Conservation (phyloP, 2,797 vertebrate species). For the Poeciliopsis infans region DNA sequence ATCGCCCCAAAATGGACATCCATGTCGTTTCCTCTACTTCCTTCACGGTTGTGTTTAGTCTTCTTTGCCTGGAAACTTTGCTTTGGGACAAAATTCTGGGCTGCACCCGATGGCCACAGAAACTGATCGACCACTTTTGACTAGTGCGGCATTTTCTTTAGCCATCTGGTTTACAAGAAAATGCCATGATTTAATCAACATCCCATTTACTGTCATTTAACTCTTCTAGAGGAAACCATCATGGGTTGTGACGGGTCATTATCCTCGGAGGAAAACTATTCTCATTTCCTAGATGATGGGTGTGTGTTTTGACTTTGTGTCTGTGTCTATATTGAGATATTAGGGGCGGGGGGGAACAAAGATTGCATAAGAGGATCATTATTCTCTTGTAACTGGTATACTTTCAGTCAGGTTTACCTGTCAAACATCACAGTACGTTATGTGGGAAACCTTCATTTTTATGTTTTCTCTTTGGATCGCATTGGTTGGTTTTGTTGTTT, state of each 20-base stretch:
- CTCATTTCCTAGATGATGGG: conserved; percentile 75
- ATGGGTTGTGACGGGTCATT: conserved; percentile 74
- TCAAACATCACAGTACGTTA: not conserved
- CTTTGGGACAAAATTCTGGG: not conserved
- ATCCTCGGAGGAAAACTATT: conserved; percentile 67
- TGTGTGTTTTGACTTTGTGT: conserved; percentile 26
- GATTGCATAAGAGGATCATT: conserved; percentile 59
- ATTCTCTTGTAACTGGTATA: conserved; percentile 33
- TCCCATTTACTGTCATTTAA: conserved; percentile 76
- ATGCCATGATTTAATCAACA: conserved; percentile 77
- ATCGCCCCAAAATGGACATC: not conserved
- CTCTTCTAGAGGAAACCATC: conserved; percentile 76
- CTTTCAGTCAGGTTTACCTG: not conserved
- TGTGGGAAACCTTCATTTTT: not conserved
- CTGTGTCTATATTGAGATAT: conserved; percentile 24
- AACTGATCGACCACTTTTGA: not conserved
- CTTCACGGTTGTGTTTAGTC: not conserved
- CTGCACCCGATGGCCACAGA: not conserved
- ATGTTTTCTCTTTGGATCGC: not conserved
- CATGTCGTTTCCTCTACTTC: not conserved
- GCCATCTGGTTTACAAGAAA: conserved; percentile 76
- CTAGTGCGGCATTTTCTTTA: conserved; percentile 37
- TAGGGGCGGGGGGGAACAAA: not conserved
- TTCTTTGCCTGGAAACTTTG: not conserved
- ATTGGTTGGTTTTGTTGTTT: not conserved